These are phyloP conservation scores for Oryzias dopingdopingensis DNA, from an alignment of 2,797 vertebrate species.

Conservation along the genomic window DNA sequence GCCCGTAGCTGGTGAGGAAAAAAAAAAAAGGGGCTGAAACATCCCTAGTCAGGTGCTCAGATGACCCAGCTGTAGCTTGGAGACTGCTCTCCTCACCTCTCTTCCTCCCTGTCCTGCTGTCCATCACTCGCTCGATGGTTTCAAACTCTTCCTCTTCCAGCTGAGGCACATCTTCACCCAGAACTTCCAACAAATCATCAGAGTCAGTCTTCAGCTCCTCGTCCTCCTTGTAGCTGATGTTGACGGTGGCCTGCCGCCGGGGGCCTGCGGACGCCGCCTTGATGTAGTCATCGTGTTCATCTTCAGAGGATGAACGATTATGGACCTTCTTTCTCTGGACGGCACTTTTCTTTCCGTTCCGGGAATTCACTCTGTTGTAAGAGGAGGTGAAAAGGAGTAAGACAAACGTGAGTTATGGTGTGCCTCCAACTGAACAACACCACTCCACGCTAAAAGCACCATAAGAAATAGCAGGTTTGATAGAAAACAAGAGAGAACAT, in stretches of 20 bases:
- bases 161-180: constrained; percentile 95
- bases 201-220: constrained; percentile 98
- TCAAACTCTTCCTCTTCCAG: constrained; percentile 98
- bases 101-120: constrained; percentile 87
- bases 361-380: constrained; percentile 76
- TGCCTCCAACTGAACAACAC: too few species aligned
- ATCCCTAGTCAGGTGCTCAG: too few species aligned
- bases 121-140: constrained; percentile 96
- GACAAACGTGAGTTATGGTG: too few species aligned
- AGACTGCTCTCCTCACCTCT: constrained; percentile 78
- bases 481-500: too few species aligned
- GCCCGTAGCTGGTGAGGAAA: constrained; percentile 82
- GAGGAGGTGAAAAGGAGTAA: background rate
- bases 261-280: constrained; percentile 79
- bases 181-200: constrained; percentile 93
- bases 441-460: too few species aligned
- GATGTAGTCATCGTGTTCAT: constrained; percentile 87
- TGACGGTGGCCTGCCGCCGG: constrained; percentile 94
- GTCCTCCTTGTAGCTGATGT: constrained; percentile 98
- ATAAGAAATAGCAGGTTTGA: too few species aligned
- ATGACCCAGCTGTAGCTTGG: too few species aligned
- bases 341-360: constrained; percentile 88
- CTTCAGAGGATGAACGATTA: constrained; percentile 85
- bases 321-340: constrained; percentile 82
- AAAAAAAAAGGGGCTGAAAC: too few species aligned